A percentile compares a stretch with the other conserved stretches of the same genome.
These are phyloP conservation scores for Bolinopsis microptera DNA, from an alignment of 37 sponge, comb jelly and placozoan genomes.

Conservation along the genomic window DNA sequence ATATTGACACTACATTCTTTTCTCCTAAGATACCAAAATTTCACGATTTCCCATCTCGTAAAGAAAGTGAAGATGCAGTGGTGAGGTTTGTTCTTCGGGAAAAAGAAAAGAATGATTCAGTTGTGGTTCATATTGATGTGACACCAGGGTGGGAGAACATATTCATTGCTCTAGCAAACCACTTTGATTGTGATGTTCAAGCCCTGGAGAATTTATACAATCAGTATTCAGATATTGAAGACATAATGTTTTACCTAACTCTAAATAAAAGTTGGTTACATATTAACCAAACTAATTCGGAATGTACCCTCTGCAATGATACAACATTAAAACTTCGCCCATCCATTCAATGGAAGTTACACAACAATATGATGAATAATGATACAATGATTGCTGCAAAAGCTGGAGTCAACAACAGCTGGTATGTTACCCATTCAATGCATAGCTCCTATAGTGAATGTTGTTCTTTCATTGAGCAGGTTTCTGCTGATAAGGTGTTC, in stretches of 20 bases:
- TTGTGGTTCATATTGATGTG: background rate
- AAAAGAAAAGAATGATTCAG: background rate
- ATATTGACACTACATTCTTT: background rate
- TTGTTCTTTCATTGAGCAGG: background rate
- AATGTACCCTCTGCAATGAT: background rate
- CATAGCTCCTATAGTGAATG: background rate
- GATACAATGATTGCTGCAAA: background rate
- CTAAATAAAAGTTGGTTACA: background rate
- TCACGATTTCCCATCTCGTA: background rate
- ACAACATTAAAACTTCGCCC: background rate
- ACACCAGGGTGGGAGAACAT: slow-evolving; percentile 4
- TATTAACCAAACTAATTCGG: background rate
- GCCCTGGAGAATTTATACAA: background rate
- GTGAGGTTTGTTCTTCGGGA: background rate
- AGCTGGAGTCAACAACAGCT: background rate
- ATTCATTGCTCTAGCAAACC: background rate
- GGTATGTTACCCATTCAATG: slow-evolving; percentile 21
- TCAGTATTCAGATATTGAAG: background rate
- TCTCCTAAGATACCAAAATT: background rate
- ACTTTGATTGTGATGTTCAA: slow-evolving; percentile 6
- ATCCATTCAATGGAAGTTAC: background rate
- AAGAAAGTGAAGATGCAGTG: slow-evolving; percentile 11
- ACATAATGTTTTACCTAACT: background rate
- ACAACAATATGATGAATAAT: background rate
- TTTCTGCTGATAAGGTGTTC: background rate